Evolutionary conservation across 2,888 invertebrate genomes (phyloP).

Genomic region (Cinara cedri): DNA sequence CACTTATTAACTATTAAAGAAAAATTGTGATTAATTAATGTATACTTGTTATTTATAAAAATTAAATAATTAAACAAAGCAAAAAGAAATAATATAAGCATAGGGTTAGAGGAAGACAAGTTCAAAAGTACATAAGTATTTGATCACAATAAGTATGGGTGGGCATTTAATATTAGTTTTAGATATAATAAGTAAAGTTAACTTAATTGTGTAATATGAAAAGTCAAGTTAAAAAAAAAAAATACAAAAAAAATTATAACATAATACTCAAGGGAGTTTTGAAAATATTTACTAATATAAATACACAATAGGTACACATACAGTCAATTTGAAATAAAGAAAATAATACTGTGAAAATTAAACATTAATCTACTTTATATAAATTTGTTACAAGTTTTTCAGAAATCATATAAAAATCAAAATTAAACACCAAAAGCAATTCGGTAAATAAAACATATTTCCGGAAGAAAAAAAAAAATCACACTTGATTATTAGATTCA

Average conservation of each 20-base stretch:
- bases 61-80: not conserved
- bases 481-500: conserved; percentile 51
- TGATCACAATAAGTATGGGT: conserved; percentile 8
- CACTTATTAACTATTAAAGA: not conserved
- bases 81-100: conserved; percentile 20
- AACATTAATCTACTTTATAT: no score
- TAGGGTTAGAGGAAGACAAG: conserved; percentile 19
- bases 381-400: not conserved
- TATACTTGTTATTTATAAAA: no score
- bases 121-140: not conserved
- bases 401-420: conserved; percentile 15
- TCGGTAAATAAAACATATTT: not conserved
- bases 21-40: no score
- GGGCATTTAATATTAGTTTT: not conserved
- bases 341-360: conserved; percentile 11
- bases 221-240: conserved; percentile 12
- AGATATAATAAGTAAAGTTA: not conserved
- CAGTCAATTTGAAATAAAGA: conserved; percentile 36
- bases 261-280: conserved; percentile 13
- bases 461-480: conserved; percentile 1
- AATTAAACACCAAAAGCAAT: conserved; percentile 30
- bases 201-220: not conserved
- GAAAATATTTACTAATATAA: not conserved
- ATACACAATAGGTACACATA: conserved; percentile 6
- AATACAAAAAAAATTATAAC: not conserved